phyloP scores from a whole-genome alignment of 2,888 invertebrate genomes.

The Caenorhabditis imperialis region DNA sequence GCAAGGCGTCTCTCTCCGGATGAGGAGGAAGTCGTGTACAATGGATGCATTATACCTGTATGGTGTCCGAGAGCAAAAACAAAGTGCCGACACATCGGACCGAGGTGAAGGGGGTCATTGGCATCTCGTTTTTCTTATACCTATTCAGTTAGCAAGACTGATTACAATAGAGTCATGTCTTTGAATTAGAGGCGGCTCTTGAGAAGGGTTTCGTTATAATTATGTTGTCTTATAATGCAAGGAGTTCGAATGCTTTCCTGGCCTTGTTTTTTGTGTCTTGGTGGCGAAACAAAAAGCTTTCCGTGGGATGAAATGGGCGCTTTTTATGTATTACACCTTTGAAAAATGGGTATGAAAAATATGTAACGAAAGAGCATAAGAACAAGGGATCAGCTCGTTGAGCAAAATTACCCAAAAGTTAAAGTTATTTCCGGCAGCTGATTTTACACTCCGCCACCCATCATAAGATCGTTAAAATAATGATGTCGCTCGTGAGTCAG shows the following conservation, averaged over 20 bases:
- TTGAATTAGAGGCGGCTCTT: constrained; percentile 42
- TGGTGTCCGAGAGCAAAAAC: constrained; percentile 41
- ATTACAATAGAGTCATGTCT: constrained; percentile 53
- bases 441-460: constrained; percentile 13
- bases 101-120: constrained; percentile 45
- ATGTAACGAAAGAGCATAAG: not conserved
- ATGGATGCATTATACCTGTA: constrained; percentile 52
- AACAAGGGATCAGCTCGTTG: constrained; percentile 16
- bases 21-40: constrained; percentile 53
- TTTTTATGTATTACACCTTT: constrained; percentile 9
- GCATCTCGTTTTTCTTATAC: constrained; percentile 47
- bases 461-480: constrained; percentile 46
- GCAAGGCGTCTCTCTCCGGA: constrained; percentile 39
- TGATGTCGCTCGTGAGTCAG: constrained; percentile 33
- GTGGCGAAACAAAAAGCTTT: constrained; percentile 3
- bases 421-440: constrained; percentile 26
- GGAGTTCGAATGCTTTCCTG: too few species aligned
- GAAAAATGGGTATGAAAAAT: too few species aligned
- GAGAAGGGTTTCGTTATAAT: constrained; percentile 31
- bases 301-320: not conserved
- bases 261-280: constrained; percentile 21
- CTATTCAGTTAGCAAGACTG: constrained; percentile 50
- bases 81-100: constrained; percentile 54
- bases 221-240: too few species aligned
- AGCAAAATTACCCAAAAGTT: not conserved